These are phyloP conservation scores for Hyaena hyaena DNA, from an alignment of 2,113 vertebrate genomes.

Conservation along the genomic window DNA sequence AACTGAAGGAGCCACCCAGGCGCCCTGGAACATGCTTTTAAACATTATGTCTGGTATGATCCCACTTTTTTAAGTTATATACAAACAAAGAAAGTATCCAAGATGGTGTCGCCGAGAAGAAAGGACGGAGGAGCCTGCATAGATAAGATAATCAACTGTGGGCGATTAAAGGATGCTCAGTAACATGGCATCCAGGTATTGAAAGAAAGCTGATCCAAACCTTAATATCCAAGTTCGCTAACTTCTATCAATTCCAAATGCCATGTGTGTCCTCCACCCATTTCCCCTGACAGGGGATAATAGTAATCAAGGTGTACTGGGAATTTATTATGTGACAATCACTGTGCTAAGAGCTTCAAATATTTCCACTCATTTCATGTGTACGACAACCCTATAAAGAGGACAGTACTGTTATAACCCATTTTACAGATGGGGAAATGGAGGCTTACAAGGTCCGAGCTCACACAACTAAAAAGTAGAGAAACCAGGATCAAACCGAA, in stretches of 20 bases:
- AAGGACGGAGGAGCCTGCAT: background rate
- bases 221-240: rapidly evolving
- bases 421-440: background rate
- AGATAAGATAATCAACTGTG: background rate
- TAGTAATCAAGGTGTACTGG: background rate
- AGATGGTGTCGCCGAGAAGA: background rate
- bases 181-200: rapidly evolving
- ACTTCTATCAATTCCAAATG: background rate
- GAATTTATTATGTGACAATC: background rate
- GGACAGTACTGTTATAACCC: background rate
- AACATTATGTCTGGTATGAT: background rate
- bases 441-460: background rate
- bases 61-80: background rate
- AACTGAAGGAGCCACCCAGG: no score
- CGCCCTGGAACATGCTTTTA: background rate
- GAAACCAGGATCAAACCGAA: background rate
- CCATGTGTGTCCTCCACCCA: background rate
- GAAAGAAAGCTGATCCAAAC: background rate
- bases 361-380: no score
- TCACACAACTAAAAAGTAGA: background rate
- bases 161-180: rapidly evolving
- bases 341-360: background rate
- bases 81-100: background rate
- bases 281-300: background rate
- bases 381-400: no score